A percentile compares a stretch with the other conserved stretches of the same genome.
phyloP scores from a whole-genome alignment of 2,797 vertebrate genomes.

The Sparus aurata region DNA sequence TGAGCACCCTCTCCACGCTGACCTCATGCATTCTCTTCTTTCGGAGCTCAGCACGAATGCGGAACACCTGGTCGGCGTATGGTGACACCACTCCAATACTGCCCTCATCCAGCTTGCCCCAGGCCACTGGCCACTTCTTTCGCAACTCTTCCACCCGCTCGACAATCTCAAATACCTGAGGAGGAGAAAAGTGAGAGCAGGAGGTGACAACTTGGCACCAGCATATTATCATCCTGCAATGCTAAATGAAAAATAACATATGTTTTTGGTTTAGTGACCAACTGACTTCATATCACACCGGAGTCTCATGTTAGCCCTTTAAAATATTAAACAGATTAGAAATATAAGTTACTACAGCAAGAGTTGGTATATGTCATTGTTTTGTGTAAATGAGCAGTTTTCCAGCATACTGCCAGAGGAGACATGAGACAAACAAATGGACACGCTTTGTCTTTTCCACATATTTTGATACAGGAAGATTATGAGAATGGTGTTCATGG shows the following conservation, averaged over 20 bases:
- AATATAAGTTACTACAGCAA: background rate
- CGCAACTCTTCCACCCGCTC: slow-evolving; percentile 97
- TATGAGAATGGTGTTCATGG: slow-evolving; percentile 36
- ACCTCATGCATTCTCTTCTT: slow-evolving; percentile 98
- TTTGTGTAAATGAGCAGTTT: background rate
- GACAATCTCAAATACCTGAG: slow-evolving; percentile 98
- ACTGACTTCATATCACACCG: background rate
- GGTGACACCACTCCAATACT: slow-evolving; percentile 99
- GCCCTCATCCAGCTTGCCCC: slow-evolving; percentile 98
- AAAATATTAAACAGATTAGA: background rate
- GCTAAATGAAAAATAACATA: background rate
- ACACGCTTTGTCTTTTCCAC: background rate
- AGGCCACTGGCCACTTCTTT: slow-evolving; percentile 98
- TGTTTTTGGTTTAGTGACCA: background rate
- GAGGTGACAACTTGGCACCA: background rate
- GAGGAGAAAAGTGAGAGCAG: background rate
- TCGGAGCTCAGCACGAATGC: slow-evolving; percentile 96
- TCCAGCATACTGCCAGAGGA: background rate
- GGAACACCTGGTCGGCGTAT: slow-evolving; percentile 97
- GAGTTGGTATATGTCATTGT: slow-evolving; percentile 4
- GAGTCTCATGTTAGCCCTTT: background rate
- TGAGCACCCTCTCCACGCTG: slow-evolving; percentile 98
- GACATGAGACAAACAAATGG: slow-evolving; percentile 2
- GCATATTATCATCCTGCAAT: background rate
- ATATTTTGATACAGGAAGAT: slow-evolving; percentile 33